Evolutionary conservation across 1,140 invertebrate species (phyloP), one percentile per base, ranked within the genome.

Genomic region (Venturia canescens): DNA sequence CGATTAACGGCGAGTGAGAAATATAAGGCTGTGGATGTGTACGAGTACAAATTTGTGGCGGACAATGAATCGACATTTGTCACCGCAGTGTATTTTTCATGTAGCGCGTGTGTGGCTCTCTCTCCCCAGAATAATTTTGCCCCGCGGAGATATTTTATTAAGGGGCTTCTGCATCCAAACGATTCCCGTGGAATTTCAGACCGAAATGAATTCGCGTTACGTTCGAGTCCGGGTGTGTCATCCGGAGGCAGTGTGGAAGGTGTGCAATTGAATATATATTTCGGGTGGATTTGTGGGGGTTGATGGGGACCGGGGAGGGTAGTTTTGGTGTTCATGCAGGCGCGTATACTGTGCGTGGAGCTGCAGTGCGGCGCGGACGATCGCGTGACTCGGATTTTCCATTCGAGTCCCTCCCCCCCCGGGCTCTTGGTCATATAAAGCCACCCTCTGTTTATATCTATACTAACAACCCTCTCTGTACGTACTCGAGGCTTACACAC

Each of bases 381-480:
- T 87, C 81, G 86, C 86, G 85, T 87, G 86, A 87, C 82, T 84
- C 72, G 81, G 81, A 86, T 85, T 86, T 84, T 80, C 83, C 80
- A 82, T 83, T 70, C 57, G 81, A 82, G 78, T 86, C 63, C 71
- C 78, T 75, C 67, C 78, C 78, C 26, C 74, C 81, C 60, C 76
- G 38, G 38, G 18, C 38, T 44, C 38, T 44, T 44, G 38, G 21
- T 21, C 21, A 57, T 57, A 57, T 57, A 57, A 57, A 21, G 18
- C 53, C 53, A n/a, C 53, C 4, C 53, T 18, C 18, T 57, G 53
- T 57, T 57, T 57, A n/a, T 57, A 23, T 23, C 53, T 44, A 44
- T 44, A 44, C 38, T 44, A 44, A 44, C 38, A 44, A 44, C 38
- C 38, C 38, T 44, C 38, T 44, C 60, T 77, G 21, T 82, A 81